Base-by-base conservation (phyloP, 2,113 vertebrate species). In the Anarhynchus alexandrinus region DNA sequence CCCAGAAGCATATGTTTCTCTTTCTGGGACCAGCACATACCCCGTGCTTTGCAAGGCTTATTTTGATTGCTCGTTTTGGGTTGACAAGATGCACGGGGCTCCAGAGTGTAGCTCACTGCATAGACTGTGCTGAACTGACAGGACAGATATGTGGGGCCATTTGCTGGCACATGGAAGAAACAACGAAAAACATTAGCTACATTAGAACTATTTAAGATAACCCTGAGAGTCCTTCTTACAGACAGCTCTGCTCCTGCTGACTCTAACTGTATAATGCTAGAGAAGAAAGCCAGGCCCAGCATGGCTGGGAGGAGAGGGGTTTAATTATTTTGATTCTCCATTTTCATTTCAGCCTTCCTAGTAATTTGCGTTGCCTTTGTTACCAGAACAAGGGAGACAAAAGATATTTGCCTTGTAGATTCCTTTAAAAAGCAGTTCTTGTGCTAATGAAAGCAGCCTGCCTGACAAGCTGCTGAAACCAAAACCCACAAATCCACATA, bases 241-340 rank as follows among this genome's bases (percentile, higher is more conserved):
- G 89, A 36, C 58, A 96, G 61, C 93, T 97, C 94, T 45, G 82
- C 49, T 95, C 96, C 97, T 91, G 95, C 93, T 96, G 95, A 74
- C 61, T 91, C 83, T 97, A 97, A 94, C 90, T 88, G 78, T 93
- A 82, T 93, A 95, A 96, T 92, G 70, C 74, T 92, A 95, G 86
- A 96, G 90, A 58, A 93, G 78, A 88, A 91, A 96, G 90, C 91
- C 92, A 94, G 78, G 59, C 88, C 70, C 96, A 95, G 94, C 88
- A 74, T 22, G 93, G 83, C 82, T 90, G 57, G 78, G 62, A 74
- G 69, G 82, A 97, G 72, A 88, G 36, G 51, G 65, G 13, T 88
- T 97, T 97, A 91, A 97, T 97, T 97, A 96, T 92, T 96, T 96
- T 94, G 93, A 91, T 94, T 96, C 94, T 96, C 90, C 73, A 32